Evolutionary conservation across 2,888 invertebrate species (phyloP), one percentile per base, ranked within the genome.

Genomic region (Peribatodes rhomboidaria): DNA sequence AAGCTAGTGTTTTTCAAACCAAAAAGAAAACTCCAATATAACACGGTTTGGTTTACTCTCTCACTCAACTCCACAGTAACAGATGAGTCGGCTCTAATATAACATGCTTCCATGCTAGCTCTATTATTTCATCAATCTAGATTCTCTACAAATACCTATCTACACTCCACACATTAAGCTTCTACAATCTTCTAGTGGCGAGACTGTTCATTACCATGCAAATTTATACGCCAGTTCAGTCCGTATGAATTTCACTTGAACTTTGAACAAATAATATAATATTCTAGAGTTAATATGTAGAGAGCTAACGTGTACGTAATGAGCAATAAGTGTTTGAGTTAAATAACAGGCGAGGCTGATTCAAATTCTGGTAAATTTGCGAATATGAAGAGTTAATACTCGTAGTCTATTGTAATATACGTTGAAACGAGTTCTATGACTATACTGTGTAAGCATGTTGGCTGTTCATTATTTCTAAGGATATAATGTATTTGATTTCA

Each of bases 181-280:
- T 39, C 44, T 44, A 56, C 44, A 35, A 44, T 61, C 54, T 49
- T 33, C 31, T 22, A 53, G 16, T 18, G 41, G 49, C 47, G n/a
- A 20, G 53, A 49, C 46, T 22, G 31, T 74, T 77, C 72, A 76
- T 83, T 81, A 80, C 68, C 65, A 85, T 83, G 81, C 70, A 78
- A 85, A 86, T 84, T 76, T 81, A 83, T 81, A 77, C 79, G 68
- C 46, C 50, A 74, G 61, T 69, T 75, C 72, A 13, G 58, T 62
- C 42, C 54, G 69, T 75, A 73, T 74, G 74, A 78, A 84, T 81
- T 77, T 78, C 76, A 69, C 67, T 61, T 57, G 52, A 68, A 53
- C 64, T 64, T 73, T 55, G 67, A 72, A 70, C 75, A 75, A 78
- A 78, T 78, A 79, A 71, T 73, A 71, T 73, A 77, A 71, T 74